Evolutionary conservation across 2,888 invertebrate species (phyloP).

Genomic region (Drosophila borborema): DNA sequence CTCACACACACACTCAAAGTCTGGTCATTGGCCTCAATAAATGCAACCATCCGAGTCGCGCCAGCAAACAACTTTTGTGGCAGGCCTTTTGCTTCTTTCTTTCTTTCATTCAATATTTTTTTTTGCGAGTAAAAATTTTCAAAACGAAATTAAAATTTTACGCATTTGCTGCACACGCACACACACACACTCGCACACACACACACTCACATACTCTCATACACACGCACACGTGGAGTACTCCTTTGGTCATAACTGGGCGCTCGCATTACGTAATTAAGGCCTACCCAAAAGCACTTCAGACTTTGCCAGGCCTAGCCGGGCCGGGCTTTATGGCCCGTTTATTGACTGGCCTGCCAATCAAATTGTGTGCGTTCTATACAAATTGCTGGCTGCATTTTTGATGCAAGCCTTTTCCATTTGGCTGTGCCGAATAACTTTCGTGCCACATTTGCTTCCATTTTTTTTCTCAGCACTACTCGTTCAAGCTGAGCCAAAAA

Average conservation of each 20-base stretch:
- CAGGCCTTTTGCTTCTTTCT: constrained; percentile 45
- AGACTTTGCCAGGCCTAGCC: constrained; percentile 55
- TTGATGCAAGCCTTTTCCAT: constrained; percentile 62
- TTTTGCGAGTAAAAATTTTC: constrained; percentile 73
- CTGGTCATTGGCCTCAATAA: constrained; percentile 78
- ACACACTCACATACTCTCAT: constrained; percentile 28
- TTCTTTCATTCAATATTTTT: constrained; percentile 24
- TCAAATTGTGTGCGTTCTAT: constrained; percentile 68
- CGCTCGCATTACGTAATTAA: constrained; percentile 80
- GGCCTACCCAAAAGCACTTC: constrained; percentile 80
- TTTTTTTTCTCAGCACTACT: background rate
- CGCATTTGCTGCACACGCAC: constrained; percentile 68
- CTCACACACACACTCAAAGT: constrained; percentile 13
- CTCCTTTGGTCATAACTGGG: constrained; percentile 78
- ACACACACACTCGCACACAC: constrained; percentile 33
- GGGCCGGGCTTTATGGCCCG: constrained; percentile 14
- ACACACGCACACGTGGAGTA: constrained; percentile 44
- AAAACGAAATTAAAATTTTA: constrained; percentile 81
- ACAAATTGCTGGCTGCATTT: constrained; percentile 74
- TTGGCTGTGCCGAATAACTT: constrained; percentile 70
- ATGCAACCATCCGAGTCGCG: constrained; percentile 71
- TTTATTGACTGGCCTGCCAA: constrained; percentile 76
- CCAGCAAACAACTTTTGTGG: constrained; percentile 69
- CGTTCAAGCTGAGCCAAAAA: background rate
- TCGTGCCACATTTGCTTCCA: constrained; percentile 33